These are phyloP conservation scores for Sorex maritimensis DNA, from an alignment of 2,797 vertebrate species.

Conservation along the genomic window DNA sequence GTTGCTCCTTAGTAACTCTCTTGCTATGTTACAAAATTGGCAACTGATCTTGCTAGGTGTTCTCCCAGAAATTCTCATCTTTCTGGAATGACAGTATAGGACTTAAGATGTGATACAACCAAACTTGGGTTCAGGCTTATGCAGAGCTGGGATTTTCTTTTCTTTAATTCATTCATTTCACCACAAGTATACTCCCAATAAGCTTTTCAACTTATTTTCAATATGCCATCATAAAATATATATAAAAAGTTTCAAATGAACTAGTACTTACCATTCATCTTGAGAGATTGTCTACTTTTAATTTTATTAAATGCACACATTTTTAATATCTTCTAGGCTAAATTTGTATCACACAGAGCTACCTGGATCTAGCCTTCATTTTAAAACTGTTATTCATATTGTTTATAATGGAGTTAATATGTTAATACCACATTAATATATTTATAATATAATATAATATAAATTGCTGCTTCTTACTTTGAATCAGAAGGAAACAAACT, in stretches of 20 bases:
- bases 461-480: slow-evolving; percentile 12
- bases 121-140: not conserved
- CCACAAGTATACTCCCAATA: not conserved
- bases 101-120: not conserved
- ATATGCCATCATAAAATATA: not conserved
- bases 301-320: not conserved
- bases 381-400: not conserved
- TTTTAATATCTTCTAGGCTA: not conserved
- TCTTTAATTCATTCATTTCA: not conserved
- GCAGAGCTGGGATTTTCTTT: not conserved
- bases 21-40: not conserved
- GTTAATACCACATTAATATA: not conserved
- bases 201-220: not conserved
- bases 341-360: not conserved
- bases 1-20: not conserved
- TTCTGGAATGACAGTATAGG: not conserved
- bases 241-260: slow-evolving; percentile 42
- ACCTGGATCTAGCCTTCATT: not conserved
- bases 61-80: not conserved
- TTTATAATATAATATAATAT: too few species aligned
- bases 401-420: not conserved
- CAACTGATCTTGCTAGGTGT: not conserved
- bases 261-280: not conserved
- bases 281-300: not conserved
- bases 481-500: not conserved